These are phyloP conservation scores for Nasalis larvatus DNA, from an alignment of 2,113 vertebrate species.

Conservation along the genomic window DNA sequence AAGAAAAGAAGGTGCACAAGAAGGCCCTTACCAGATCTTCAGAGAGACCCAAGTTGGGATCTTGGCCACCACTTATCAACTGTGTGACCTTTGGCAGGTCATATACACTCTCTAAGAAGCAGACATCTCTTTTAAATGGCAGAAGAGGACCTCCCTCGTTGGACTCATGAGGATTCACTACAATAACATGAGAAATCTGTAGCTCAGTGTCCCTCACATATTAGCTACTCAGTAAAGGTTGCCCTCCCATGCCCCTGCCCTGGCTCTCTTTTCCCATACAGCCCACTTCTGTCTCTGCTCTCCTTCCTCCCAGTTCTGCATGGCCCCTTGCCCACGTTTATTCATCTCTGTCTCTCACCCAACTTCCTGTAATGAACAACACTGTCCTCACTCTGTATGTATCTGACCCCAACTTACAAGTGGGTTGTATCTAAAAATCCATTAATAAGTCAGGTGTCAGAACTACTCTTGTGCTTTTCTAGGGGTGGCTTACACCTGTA, in stretches of 20 bases:
- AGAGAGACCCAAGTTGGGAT: background rate
- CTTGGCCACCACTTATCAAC: background rate
- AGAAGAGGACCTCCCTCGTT: background rate
- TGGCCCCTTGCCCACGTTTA: background rate
- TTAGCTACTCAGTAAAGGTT: background rate
- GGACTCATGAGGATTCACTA: background rate
- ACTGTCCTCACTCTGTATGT: background rate
- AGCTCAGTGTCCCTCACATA: background rate
- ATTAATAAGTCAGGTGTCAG: background rate
- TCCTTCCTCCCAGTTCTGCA: background rate
- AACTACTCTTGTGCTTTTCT: background rate
- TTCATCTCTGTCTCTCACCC: background rate
- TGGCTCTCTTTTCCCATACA: background rate
- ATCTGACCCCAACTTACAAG: background rate
- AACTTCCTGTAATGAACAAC: background rate
- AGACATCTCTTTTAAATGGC: background rate
- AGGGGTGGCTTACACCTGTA: background rate
- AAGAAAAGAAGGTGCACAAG: background rate
- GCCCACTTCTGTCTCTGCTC: background rate
- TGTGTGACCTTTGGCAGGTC: background rate
- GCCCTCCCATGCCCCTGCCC: accelerated
- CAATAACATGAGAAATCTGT: background rate
- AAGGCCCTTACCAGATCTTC: background rate
- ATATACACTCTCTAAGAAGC: background rate
- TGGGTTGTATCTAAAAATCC: background rate